Evolutionary conservation across 2,113 vertebrate genomes (phyloP).

Genomic region (Lethenteron reissneri): DNA sequence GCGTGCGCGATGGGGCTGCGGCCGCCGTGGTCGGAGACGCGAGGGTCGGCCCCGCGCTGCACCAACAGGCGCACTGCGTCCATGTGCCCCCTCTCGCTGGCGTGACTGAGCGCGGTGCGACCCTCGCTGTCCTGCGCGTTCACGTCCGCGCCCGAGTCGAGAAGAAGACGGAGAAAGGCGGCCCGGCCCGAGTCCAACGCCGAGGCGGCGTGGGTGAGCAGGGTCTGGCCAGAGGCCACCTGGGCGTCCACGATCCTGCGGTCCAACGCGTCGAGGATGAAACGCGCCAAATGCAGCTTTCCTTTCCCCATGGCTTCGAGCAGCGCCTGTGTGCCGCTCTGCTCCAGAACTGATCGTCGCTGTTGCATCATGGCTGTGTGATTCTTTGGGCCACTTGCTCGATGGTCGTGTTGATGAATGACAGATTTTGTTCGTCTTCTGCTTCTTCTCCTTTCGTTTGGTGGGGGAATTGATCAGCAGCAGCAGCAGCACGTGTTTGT

Average conservation of each 20-base stretch:
- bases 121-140: conserved; percentile 21
- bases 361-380: no score
- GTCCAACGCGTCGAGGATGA: conserved; percentile 28
- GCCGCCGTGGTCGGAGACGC: conserved; percentile 39
- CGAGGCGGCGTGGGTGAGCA: conserved; percentile 17
- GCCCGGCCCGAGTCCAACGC: conserved; percentile 10
- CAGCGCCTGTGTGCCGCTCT: conserved; percentile 20
- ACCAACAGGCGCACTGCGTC: conserved; percentile 26
- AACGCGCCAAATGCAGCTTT: conserved; percentile 26
- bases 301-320: conserved; percentile 29
- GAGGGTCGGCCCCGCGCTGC: conserved; percentile 50
- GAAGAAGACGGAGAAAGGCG: conserved; percentile 23
- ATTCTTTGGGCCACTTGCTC: no score
- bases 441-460: no score
- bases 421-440: no score
- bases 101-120: conserved; percentile 25
- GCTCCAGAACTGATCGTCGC: conserved; percentile 1
- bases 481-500: no score
- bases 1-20: conserved; percentile 61
- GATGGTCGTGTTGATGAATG: no score
- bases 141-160: conserved; percentile 23
- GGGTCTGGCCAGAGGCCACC: conserved; percentile 21
- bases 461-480: no score
- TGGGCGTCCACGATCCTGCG: conserved; percentile 24
- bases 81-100: conserved; percentile 24